Evolutionary conservation across 1,140 invertebrate species (phyloP).

Genomic region (Trissolcus basalis): DNA sequence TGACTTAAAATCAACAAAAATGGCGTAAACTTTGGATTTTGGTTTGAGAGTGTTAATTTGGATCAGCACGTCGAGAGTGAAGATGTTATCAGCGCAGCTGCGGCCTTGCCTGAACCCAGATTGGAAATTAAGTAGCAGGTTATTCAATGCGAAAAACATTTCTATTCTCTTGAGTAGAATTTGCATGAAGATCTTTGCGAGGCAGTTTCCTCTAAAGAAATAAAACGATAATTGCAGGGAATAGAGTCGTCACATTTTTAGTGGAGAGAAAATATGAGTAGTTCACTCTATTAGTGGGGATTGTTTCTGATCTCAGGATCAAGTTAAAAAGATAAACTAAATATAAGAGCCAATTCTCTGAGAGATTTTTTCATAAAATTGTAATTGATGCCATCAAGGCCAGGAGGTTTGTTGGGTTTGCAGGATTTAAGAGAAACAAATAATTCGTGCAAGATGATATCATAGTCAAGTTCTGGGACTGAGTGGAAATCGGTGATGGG

Average conservation of each 20-base stretch:
- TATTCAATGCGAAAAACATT: background rate
- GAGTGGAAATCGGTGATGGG: background rate
- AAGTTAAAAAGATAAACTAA: background rate
- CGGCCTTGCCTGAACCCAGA: background rate
- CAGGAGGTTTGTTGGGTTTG: constrained; percentile 2
- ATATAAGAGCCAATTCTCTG: constrained; percentile 3
- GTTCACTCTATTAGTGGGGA: background rate
- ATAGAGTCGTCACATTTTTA: constrained; percentile 1
- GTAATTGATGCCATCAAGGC: constrained; percentile 6
- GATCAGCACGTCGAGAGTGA: background rate
- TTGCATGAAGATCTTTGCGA: constrained; percentile 10
- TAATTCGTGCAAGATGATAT: background rate
- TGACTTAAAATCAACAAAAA: constrained; percentile 11
- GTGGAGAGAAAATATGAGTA: background rate
- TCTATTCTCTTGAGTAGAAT: constrained; percentile 4
- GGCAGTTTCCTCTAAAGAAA: constrained; percentile 5
- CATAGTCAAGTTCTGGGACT: background rate
- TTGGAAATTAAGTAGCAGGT: constrained; percentile 2
- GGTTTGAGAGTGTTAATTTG: background rate
- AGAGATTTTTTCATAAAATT: background rate
- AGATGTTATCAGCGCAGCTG: background rate
- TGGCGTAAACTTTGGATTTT: background rate
- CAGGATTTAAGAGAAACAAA: background rate
- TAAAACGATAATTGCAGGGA: constrained; percentile 4
- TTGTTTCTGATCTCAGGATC: background rate